Conservation (phyloP, 2,888 invertebrate genomes). For the Mechanitis messenoides region DNA sequence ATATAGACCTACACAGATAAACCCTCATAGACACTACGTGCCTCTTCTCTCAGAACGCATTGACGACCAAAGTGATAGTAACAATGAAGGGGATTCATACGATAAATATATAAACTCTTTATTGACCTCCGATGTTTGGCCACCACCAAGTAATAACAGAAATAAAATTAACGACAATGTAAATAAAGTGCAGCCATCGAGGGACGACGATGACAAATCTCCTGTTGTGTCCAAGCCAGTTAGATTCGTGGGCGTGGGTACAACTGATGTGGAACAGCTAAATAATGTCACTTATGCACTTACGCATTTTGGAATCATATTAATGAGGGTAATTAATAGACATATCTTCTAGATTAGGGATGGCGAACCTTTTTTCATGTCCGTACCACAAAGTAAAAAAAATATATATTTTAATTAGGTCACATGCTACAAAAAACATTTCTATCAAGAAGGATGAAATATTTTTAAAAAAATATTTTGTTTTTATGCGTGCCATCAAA, state of each 20-base stretch:
- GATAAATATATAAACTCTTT: slow-evolving; percentile 2
- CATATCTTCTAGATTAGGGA: no score
- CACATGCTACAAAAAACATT: no score
- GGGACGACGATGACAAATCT: slow-evolving; percentile 11
- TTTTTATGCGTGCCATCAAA: no score
- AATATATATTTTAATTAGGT: no score
- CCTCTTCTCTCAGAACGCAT: neutral
- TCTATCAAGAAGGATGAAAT: no score
- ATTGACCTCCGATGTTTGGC: neutral
- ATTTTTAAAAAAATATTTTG: no score
- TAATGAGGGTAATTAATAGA: slow-evolving; percentile 46
- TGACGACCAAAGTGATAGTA: neutral
- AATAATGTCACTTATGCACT: slow-evolving; percentile 40
- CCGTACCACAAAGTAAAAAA: no score
- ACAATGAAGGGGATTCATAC: neutral
- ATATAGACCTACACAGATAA: slow-evolving; percentile 1
- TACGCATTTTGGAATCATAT: slow-evolving; percentile 47
- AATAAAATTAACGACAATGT: slow-evolving; percentile 12
- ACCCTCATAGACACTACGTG: neutral
- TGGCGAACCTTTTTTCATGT: no score
- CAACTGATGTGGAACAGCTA: slow-evolving; percentile 27
- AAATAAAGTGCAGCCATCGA: slow-evolving; percentile 6
- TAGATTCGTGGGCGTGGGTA: slow-evolving; percentile 23
- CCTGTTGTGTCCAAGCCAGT: slow-evolving; percentile 20
- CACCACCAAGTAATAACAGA: neutral